A percentile compares a stretch with the other conserved stretches of the same genome.
Evolutionary conservation across 2,888 invertebrate genomes (phyloP).

Genomic region (Pomacea canaliculata): DNA sequence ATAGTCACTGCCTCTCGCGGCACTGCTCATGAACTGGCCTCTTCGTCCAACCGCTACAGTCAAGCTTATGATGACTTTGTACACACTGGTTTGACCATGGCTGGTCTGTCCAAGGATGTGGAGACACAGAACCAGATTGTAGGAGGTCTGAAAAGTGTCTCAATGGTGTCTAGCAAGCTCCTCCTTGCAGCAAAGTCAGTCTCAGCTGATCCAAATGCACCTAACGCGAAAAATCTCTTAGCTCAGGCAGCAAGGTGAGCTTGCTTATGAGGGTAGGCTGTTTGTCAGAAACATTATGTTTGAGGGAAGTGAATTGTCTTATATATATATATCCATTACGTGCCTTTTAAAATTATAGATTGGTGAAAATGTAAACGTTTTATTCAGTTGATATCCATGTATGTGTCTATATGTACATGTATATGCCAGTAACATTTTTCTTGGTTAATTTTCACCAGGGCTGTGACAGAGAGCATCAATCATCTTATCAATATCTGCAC

Average conservation of each 20-base stretch:
- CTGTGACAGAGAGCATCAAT: constrained; percentile 93
- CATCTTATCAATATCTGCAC: constrained; percentile 85
- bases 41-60: constrained; percentile 80
- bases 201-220: constrained; percentile 89
- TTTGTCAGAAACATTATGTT: no score
- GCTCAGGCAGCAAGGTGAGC: constrained; percentile 82
- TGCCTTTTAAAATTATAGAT: no score
- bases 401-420: no score
- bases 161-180: constrained; percentile 87
- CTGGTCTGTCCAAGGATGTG: constrained; percentile 74
- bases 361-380: no score
- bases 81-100: constrained; percentile 70
- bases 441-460: constrained; percentile 71
- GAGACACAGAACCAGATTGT: constrained; percentile 86
- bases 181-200: constrained; percentile 89
- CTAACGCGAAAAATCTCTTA: constrained; percentile 90
- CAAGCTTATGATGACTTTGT: constrained; percentile 83
- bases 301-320: no score
- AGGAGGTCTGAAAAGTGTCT: constrained; percentile 87
- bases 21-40: constrained; percentile 78
- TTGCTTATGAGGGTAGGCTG: neutral
- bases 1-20: constrained; percentile 82
- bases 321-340: no score
- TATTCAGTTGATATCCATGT: no score
- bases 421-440: no score